These are phyloP conservation scores for Philotrypesis tridentata DNA, from an alignment of 1,140 invertebrate species.

Conservation along the genomic window DNA sequence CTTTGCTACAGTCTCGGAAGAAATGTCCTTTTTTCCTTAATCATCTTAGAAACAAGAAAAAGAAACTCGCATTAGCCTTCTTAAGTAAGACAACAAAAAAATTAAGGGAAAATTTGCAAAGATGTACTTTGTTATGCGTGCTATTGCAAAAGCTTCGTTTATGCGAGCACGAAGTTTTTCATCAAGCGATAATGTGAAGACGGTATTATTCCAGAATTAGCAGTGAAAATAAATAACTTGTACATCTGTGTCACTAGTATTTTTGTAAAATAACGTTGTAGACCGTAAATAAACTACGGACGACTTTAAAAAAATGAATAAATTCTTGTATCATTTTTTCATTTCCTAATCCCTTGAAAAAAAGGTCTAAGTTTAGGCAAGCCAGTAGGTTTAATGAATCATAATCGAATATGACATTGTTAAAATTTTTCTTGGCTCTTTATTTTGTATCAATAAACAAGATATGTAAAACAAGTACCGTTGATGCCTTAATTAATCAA, in stretches of 20 bases:
- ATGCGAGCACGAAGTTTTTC: not conserved
- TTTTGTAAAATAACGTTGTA: slow-evolving; percentile 48
- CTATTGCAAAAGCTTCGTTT: slow-evolving; percentile 2
- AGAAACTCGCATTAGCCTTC: slow-evolving; percentile 13
- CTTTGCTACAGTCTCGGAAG: not conserved
- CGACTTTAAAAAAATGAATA: slow-evolving; percentile 5
- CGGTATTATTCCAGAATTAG: slow-evolving; percentile 20
- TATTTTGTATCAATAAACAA: slow-evolving; percentile 35
- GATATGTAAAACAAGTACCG: slow-evolving; percentile 38
- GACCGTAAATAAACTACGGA: slow-evolving; percentile 39
- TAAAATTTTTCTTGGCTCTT: slow-evolving; percentile 5
- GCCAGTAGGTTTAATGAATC: not conserved
- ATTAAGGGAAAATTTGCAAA: not conserved
- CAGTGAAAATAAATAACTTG: slow-evolving; percentile 28
- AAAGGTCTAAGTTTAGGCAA: not conserved
- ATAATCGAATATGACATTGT: no score
- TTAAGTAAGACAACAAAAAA: not conserved
- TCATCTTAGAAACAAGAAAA: not conserved
- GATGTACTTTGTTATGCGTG: slow-evolving; percentile 18
- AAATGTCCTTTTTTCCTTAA: not conserved
- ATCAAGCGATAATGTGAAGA: slow-evolving; percentile 25
- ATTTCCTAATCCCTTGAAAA: not conserved
- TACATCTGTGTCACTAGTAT: slow-evolving; percentile 41
- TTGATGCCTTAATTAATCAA: slow-evolving; percentile 25
- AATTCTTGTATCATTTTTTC: not conserved